These are phyloP conservation scores for Cololabis saira DNA, from an alignment of 2,113 vertebrate genomes.

Conservation along the genomic window DNA sequence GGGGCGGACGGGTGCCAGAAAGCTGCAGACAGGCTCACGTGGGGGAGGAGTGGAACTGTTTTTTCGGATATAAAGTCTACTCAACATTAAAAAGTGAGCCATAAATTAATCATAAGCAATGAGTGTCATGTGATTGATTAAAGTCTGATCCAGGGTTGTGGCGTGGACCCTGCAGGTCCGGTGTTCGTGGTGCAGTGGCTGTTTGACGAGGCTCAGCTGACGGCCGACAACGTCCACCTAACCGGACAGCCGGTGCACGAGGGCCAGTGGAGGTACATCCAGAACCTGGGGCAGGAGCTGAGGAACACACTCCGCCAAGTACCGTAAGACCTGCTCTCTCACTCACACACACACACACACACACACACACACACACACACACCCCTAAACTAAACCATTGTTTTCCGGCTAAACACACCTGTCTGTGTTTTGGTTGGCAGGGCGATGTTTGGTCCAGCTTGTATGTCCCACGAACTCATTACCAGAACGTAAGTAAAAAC, in stretches of 20 bases:
- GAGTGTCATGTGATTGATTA: too few relatives aligned
- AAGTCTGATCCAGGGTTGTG: too few relatives aligned
- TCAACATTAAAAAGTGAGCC: constrained; percentile 79
- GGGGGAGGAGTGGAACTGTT: constrained; percentile 67
- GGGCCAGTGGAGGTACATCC: constrained; percentile 94
- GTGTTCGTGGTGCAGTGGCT: constrained; percentile 97
- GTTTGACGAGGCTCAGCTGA: constrained; percentile 95
- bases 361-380: neutral
- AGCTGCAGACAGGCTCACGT: constrained; percentile 86
- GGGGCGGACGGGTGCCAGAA: constrained; percentile 90
- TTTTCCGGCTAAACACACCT: neutral
- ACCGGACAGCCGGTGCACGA: constrained; percentile 92
- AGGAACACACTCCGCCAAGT: constrained; percentile 90
- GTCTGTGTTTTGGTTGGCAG: constrained; percentile 71
- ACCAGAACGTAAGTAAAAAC: constrained; percentile 87
- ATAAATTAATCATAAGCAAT: too few relatives aligned
- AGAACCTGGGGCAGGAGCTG: constrained; percentile 90
- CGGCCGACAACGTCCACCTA: constrained; percentile 90
- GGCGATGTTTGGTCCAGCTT: constrained; percentile 95
- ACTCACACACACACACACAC: neutral
- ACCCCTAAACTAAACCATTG: neutral
- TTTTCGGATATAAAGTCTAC: constrained; percentile 88
- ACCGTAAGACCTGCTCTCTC: constrained; percentile 80
- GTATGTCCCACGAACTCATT: constrained; percentile 94
- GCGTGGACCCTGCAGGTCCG: constrained; percentile 77